Base-by-base conservation (phyloP, 2,888 invertebrate genomes). In the Ctenicera cuprea region DNA sequence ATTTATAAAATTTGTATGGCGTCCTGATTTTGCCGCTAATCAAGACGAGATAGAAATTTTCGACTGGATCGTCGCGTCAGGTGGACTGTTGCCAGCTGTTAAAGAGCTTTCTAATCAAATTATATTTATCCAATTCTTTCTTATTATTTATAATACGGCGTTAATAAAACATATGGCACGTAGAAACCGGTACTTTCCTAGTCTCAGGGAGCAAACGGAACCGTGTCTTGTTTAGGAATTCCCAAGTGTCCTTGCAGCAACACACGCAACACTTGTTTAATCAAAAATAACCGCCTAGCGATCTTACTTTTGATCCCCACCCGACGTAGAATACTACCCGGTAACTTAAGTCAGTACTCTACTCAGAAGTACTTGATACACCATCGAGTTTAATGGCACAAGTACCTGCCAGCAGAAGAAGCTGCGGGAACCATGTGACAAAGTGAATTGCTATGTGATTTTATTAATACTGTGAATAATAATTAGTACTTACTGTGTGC, bases 171-270 rank as follows among this genome's bases (percentile, higher is more conserved):
- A 26, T 52, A 54, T 54, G 63, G 62, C 20, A 43, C 62, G 12
- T 54, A 41, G 4, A n/a, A 38, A 43, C 62, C 43, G 41, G 62
- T 62, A 62, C 43, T 41, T 62, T 43, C 20, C 33, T 33, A 12
- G 9, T 22, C 20, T 1, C n/a, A 54, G 30, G 22, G 50, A 14
- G 11, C 33, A 57, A 63, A 63, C 63, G 63, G 63, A 63, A 63
- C 63, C 63, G 20, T 37, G 8, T 37, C 37, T 61, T 37, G 16
- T 37, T 16, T 37, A 64, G 68, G 61, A 68, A 61, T 68, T 68
- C 61, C 68, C 59, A 33, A 16, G 48, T 61, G 68, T 68, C 68
- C 68, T 68, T 68, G 68, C 61, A 61, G 16, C 61, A 37, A 48
- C 61, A 50, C 22, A 52, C 59, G 61, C 61, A 68, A 59, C 61